Percentiles rank a stretch among this genome's conserved stretches.
These are phyloP conservation scores for Tragopan temminckii DNA, from an alignment of 2,797 vertebrate genomes.

Conservation along the genomic window DNA sequence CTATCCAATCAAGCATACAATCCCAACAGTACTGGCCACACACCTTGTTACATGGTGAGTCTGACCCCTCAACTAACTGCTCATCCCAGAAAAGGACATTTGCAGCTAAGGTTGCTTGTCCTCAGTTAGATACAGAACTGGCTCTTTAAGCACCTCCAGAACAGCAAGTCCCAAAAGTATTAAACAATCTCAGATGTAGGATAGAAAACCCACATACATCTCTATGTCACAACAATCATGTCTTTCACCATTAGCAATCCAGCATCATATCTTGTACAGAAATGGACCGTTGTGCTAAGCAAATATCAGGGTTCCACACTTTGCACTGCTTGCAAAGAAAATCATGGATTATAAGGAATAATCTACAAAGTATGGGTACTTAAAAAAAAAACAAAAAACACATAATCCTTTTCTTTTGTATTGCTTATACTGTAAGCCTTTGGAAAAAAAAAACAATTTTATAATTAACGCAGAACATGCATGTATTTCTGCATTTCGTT, in stretches of 20 bases:
- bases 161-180: background rate
- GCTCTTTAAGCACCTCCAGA: background rate
- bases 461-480: background rate
- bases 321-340: background rate
- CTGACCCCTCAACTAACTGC: background rate
- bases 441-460: fast-evolving
- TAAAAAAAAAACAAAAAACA: too few species aligned
- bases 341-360: background rate
- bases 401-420: background rate
- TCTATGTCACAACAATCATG: background rate
- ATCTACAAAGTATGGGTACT: background rate
- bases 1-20: background rate
- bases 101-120: background rate
- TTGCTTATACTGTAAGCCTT: background rate
- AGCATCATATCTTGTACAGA: background rate
- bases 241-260: background rate
- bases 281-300: background rate
- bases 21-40: background rate
- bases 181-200: background rate
- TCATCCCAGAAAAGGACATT: background rate
- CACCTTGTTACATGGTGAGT: background rate
- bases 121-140: background rate
- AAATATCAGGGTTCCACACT: background rate
- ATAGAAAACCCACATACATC: background rate
- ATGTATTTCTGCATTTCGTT: background rate